These are phyloP conservation scores for Monopterus albus DNA, from an alignment of 2,113 vertebrate genomes.

Conservation along the genomic window DNA sequence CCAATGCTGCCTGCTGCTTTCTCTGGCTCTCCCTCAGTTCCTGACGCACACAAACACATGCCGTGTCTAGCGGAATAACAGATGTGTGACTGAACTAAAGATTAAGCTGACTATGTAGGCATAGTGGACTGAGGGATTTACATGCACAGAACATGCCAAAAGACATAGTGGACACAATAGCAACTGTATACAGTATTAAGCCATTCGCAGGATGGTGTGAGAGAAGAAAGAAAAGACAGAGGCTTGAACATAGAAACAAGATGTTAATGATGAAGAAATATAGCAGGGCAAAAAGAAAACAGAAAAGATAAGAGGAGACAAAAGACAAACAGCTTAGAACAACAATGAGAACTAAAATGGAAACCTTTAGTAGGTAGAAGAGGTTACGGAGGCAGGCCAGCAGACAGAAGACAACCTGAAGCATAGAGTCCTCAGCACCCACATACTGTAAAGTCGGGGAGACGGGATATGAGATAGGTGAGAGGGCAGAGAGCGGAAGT, in stretches of 20 bases:
- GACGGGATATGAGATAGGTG: slow-evolving; percentile 80
- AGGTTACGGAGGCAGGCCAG: slow-evolving; percentile 97
- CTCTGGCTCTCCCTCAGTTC: slow-evolving; percentile 90
- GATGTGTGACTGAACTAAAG: neutral
- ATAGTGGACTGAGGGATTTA: neutral
- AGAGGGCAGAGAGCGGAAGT: slow-evolving; percentile 3
- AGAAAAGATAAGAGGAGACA: neutral
- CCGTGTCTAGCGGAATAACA: neutral
- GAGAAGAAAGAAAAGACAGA: neutral
- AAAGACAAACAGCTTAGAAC: slow-evolving; percentile 28
- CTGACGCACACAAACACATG: slow-evolving; percentile 68
- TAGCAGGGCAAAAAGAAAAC: neutral
- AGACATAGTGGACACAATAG: neutral
- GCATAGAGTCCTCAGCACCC: slow-evolving; percentile 92
- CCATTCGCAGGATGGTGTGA: neutral
- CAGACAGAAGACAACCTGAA: slow-evolving; percentile 95
- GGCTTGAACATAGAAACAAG: neutral
- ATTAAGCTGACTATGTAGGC: neutral
- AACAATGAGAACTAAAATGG: slow-evolving; percentile 81
- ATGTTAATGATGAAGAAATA: neutral
- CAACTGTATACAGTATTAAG: neutral
- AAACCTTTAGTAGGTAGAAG: slow-evolving; percentile 99
- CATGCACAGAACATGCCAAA: slow-evolving; percentile 12
- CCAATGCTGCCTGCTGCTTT: slow-evolving; percentile 90
- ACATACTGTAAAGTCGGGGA: slow-evolving; percentile 85